Base-by-base conservation (phyloP, 2,888 invertebrate genomes). In the Tetrapedia diversipes region DNA sequence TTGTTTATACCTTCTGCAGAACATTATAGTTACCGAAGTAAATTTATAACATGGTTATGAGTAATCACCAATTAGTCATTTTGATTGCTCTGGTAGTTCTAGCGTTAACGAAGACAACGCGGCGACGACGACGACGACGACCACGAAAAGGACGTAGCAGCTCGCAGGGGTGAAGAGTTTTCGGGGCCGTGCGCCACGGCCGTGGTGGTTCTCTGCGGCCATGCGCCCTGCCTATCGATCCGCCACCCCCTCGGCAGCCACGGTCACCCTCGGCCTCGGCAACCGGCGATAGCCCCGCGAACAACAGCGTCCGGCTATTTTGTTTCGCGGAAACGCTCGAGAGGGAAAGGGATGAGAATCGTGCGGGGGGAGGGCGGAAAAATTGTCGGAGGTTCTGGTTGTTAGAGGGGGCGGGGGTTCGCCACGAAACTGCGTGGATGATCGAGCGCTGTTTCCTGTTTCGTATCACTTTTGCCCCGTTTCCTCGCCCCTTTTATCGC, bases 161-260 rank as follows among this genome's bases (percentile, higher is more conserved):
- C n/a, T n/a, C n/a, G n/a, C n/a, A n/a, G n/a, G 66, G 69, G 66
- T 37, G 54, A 66, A 73, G 85, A 81, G 72, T 84, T 87, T 86
- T 87, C 82, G 86, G 86, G 51, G 77, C 66, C 72, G 75, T 71
- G 79, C 78, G 51, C 41, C 53, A 60, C 78, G 80, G 56, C 59
- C 71, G 79, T 77, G 74, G 82, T 72, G 74, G 82, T 72, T 65
- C 82, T 84, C 82, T 82, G 82, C 82, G 86, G 88, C 85, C 88
- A 89, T 88, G 88, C 88, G 88, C 87, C 74, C 75, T 79, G 81
- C 77, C 84, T 87, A 89, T 89, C 88, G 88, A 89, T 89, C 88
- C 87, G 24, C 43, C 80, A 66, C 69, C 47, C 69, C 39, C 53
- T 54, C 69, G 37, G 16, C 53, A 24, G 14, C 53, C 63, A 61